These are phyloP conservation scores for Xerus inauris DNA, from an alignment of 2,113 vertebrate genomes.

Conservation along the genomic window DNA sequence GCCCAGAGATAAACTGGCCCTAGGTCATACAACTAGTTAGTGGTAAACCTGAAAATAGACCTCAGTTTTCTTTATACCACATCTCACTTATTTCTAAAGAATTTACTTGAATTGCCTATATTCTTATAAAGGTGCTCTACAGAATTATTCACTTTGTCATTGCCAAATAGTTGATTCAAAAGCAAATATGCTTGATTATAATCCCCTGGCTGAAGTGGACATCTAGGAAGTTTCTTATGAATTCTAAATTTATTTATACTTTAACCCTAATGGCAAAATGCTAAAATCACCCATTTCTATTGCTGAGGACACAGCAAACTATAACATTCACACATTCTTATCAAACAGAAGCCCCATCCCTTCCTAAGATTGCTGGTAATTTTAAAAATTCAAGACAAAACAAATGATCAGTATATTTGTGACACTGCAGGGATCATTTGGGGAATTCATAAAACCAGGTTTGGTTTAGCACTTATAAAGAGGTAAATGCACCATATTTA, in stretches of 20 bases:
- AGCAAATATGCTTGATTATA: constrained; percentile 27
- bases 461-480: neutral
- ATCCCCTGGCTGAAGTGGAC: neutral
- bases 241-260: constrained; percentile 33
- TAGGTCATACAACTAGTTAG: neutral
- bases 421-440: neutral
- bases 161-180: neutral
- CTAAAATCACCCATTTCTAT: neutral
- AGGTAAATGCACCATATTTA: neutral
- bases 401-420: constrained; percentile 1
- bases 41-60: neutral
- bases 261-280: constrained; percentile 8
- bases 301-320: neutral
- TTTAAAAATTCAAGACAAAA: constrained; percentile 48
- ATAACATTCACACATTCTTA: constrained; percentile 19
- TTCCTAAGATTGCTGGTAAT: neutral
- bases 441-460: neutral
- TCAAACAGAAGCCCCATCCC: neutral
- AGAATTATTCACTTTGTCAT: constrained; percentile 16
- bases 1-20: neutral
- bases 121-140: neutral
- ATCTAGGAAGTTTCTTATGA: constrained; percentile 1
- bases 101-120: neutral
- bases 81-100: neutral
- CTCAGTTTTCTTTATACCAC: neutral